Evolutionary conservation across 2,888 invertebrate genomes (phyloP).

Genomic region (Amblyjoppa fuscipennis): DNA sequence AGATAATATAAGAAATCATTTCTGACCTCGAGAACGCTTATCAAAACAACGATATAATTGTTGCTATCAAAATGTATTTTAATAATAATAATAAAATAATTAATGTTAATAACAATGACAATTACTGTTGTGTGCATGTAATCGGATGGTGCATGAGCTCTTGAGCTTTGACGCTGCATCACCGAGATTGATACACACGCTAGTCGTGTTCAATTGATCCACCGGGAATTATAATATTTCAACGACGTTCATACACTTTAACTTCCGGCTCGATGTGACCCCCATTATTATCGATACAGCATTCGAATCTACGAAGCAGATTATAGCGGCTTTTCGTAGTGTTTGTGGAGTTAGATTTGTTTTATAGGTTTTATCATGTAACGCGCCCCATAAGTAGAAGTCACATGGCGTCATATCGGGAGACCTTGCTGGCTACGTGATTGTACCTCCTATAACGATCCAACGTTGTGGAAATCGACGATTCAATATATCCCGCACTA

Average conservation of each 20-base stretch:
- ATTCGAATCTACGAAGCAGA: constrained; percentile 5
- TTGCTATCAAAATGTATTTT: constrained; percentile 1
- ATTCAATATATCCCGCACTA: not conserved
- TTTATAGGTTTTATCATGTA: constrained; percentile 30
- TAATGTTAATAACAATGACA: not conserved
- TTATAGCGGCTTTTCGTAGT: constrained; percentile 12
- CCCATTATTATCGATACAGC: constrained; percentile 7
- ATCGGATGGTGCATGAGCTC: not conserved
- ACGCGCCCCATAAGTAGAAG: constrained; percentile 56
- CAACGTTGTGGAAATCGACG: constrained; percentile 8
- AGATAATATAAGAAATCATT: constrained; percentile 28
- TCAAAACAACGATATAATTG: not conserved
- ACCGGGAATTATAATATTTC: not conserved
- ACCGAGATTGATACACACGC: too few species aligned
- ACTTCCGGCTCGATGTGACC: constrained; percentile 11
- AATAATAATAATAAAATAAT: not conserved
- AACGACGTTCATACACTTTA: not conserved
- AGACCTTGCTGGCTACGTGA: constrained; percentile 52
- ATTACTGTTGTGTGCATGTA: not conserved
- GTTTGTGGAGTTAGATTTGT: constrained; percentile 14
- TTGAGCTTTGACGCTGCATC: too few species aligned
- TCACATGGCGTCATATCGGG: constrained; percentile 56
- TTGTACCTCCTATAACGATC: constrained; percentile 23
- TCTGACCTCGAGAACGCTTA: constrained; percentile 6
- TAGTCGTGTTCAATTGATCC: too few species aligned